These are phyloP conservation scores for Apoderus coryli DNA, from an alignment of 2,888 invertebrate species.

Conservation along the genomic window DNA sequence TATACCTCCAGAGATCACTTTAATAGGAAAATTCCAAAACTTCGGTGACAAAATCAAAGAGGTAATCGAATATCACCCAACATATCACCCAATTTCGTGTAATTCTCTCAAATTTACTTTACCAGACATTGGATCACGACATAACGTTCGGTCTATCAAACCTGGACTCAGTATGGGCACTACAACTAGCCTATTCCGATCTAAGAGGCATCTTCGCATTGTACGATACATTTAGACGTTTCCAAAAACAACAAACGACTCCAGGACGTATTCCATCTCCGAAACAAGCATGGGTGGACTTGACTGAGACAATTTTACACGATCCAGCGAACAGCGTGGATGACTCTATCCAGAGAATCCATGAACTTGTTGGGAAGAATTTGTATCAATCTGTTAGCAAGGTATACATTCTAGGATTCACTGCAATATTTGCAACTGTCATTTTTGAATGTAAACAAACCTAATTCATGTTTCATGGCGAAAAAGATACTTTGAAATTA, in stretches of 20 bases:
- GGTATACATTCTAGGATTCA: too few relatives aligned
- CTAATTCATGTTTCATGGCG: slow-evolving; percentile 7
- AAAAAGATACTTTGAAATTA: too few relatives aligned
- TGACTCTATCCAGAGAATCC: slow-evolving; percentile 41
- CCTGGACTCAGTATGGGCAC: slow-evolving; percentile 42
- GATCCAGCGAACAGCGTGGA: slow-evolving; percentile 46
- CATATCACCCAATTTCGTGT: background rate
- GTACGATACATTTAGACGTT: slow-evolving; percentile 51
- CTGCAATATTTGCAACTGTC: too few relatives aligned
- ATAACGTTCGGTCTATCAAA: slow-evolving; percentile 18
- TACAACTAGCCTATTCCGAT: slow-evolving; percentile 46
- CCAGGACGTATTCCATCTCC: slow-evolving; percentile 29
- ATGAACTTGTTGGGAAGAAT: slow-evolving; percentile 46
- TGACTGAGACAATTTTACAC: slow-evolving; percentile 48
- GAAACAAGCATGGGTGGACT: slow-evolving; percentile 43
- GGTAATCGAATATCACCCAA: slow-evolving; percentile 19
- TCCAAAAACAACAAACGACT: slow-evolving; percentile 34
- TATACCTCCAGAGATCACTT: slow-evolving; percentile 35
- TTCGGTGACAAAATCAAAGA: slow-evolving; percentile 39
- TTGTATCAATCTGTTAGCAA: slow-evolving; percentile 49
- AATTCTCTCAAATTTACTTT: slow-evolving; percentile 1
- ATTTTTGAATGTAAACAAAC: too few relatives aligned
- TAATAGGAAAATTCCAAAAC: slow-evolving; percentile 42
- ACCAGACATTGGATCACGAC: slow-evolving; percentile 19
- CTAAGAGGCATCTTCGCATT: slow-evolving; percentile 47